A percentile compares a stretch with the other conserved stretches of the same genome.
Conservation (phyloP, 2,797 vertebrate species). For the Eurystomus glaucurus region DNA sequence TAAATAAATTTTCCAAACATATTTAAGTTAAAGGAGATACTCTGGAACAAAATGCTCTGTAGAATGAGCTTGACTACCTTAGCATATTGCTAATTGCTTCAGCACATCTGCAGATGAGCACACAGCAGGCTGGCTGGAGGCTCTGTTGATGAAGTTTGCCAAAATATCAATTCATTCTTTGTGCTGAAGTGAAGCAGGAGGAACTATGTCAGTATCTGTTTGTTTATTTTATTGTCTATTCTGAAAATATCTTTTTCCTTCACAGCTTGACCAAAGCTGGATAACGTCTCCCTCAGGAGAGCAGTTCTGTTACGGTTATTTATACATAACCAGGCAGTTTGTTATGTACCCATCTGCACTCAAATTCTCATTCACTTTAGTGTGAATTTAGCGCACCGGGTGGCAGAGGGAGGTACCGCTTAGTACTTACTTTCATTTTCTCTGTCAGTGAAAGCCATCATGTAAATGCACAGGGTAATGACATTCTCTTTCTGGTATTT, state of each 20-base stretch:
- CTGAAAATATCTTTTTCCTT: constrained; percentile 32
- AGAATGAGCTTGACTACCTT: constrained; percentile 12
- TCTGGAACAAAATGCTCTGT: neutral
- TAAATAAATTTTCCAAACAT: neutral
- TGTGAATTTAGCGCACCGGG: neutral
- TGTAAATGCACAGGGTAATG: neutral
- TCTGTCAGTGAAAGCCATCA: neutral
- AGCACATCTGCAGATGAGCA: neutral
- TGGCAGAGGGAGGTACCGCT: neutral
- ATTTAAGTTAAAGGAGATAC: neutral
- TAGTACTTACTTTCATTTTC: neutral
- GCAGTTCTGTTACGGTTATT: neutral
- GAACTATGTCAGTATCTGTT: neutral
- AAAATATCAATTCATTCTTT: neutral
- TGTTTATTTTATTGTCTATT: constrained; percentile 26
- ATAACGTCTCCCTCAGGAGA: neutral
- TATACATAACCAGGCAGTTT: constrained; percentile 3
- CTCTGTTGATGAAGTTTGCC: neutral
- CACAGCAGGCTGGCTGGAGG: neutral
- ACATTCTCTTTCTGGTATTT: neutral
- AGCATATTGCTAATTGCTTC: constrained; percentile 39
- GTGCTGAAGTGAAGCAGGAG: neutral
- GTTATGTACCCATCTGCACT: constrained; percentile 1
- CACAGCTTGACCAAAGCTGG: constrained; percentile 35
- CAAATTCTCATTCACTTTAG: constrained; percentile 13